Conservation (phyloP, 2,797 vertebrate genomes). For the Argyrosomus regius region DNA sequence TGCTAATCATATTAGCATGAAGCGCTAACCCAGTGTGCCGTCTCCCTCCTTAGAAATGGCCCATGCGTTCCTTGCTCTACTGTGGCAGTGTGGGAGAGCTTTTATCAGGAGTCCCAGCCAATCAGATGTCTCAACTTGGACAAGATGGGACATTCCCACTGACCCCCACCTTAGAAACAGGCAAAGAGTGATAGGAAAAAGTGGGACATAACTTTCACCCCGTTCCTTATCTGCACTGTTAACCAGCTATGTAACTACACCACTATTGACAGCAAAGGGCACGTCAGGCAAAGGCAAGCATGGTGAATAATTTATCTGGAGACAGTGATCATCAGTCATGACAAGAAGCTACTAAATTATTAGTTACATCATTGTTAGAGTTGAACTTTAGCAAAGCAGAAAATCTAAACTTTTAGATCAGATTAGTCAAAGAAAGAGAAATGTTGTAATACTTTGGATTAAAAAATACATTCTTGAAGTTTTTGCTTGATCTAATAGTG, state of each 20-base stretch:
- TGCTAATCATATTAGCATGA: conserved; percentile 6
- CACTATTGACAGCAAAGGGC: background rate
- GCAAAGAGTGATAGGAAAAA: conserved; percentile 60
- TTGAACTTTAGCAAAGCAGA: background rate
- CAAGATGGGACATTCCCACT: conserved; percentile 48
- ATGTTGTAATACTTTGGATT: background rate
- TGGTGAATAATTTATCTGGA: background rate
- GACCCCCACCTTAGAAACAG: conserved; percentile 39
- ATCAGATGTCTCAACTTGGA: conserved; percentile 61
- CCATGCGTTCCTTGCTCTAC: conserved; percentile 91
- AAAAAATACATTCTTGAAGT: background rate
- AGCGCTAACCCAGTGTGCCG: background rate
- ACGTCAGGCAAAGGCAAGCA: background rate
- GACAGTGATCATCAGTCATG: background rate
- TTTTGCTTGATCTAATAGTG: conserved; percentile 4
- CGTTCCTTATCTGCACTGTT: background rate
- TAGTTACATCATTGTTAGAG: too few species aligned
- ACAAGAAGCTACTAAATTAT: background rate
- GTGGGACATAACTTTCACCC: background rate
- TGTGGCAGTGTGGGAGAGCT: conserved; percentile 84
- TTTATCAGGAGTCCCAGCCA: conserved; percentile 66
- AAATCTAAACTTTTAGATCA: background rate
- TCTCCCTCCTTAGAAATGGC: conserved; percentile 88
- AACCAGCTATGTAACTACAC: background rate
- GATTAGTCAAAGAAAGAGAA: background rate